Percentiles rank a stretch among this genome's conserved stretches.
phyloP scores from a whole-genome alignment of 1,140 invertebrate genomes.

The Zeugodacus cucurbitae region DNA sequence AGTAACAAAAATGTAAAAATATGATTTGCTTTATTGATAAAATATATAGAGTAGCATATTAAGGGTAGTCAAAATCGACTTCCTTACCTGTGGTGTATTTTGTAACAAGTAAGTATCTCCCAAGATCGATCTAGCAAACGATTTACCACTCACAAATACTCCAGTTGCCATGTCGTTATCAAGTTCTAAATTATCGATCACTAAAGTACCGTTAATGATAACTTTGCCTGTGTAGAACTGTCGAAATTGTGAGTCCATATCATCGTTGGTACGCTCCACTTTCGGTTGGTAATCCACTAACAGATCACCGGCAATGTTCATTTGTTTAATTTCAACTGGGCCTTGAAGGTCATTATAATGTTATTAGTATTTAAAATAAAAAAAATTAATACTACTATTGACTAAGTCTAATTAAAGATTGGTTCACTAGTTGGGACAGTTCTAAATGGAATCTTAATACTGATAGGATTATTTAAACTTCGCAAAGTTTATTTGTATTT shows the following conservation, averaged over 20 bases:
- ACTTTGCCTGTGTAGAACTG: constrained; percentile 58
- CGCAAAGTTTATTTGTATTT: no score
- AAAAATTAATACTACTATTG: background rate
- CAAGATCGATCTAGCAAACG: background rate
- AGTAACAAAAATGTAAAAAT: background rate
- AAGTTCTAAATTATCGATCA: constrained; percentile 48
- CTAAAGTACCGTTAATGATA: constrained; percentile 52
- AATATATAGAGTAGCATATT: no score
- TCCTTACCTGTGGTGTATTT: constrained; percentile 49
- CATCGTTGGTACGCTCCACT: constrained; percentile 19
- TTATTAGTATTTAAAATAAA: no score
- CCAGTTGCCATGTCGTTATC: background rate
- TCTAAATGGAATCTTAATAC: no score
- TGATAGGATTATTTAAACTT: no score
- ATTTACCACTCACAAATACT: background rate
- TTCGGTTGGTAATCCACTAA: constrained; percentile 36
- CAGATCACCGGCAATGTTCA: constrained; percentile 52
- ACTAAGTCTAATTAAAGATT: background rate
- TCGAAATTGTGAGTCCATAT: constrained; percentile 46
- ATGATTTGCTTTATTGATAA: no score
- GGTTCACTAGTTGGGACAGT: no score
- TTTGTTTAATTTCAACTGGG: constrained; percentile 55
- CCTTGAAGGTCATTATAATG: constrained; percentile 43
- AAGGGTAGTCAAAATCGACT: background rate
- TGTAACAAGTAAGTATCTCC: constrained; percentile 48